Evolutionary conservation across 2,888 invertebrate species (phyloP).

Genomic region (Trissonchulus sp.): DNA sequence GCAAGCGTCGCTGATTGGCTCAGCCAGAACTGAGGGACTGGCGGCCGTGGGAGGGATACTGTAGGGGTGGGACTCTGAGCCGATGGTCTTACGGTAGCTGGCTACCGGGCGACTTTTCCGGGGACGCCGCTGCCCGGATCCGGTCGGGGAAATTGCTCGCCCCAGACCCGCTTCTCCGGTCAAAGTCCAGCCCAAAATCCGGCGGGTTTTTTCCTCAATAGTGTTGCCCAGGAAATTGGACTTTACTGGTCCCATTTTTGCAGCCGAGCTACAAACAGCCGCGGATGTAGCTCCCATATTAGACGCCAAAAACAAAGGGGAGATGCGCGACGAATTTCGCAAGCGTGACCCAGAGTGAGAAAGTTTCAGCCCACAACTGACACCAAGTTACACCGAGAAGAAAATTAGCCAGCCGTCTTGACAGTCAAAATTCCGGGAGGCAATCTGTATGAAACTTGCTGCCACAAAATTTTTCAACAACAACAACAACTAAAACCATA

Average conservation of each 20-base stretch:
- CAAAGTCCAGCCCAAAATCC: slow-evolving; percentile 27
- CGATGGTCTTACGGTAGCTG: not conserved
- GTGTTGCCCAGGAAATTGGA: slow-evolving; percentile 26
- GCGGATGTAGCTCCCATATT: not conserved
- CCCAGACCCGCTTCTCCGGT: not conserved
- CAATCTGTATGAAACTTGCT: no score
- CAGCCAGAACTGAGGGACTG: not conserved
- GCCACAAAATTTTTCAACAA: no score
- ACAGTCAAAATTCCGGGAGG: no score
- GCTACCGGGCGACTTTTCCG: not conserved
- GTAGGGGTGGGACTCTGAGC: slow-evolving; percentile 3
- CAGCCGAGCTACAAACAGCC: not conserved
- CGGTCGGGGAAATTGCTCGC: not conserved
- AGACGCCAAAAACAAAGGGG: no score
- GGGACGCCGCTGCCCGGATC: not conserved
- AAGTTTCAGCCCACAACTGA: no score
- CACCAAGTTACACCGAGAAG: no score
- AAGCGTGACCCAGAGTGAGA: no score
- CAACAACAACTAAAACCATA: no score
- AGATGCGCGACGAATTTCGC: no score
- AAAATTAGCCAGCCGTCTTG: no score
- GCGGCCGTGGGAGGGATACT: slow-evolving; percentile 1
- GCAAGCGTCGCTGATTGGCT: not conserved
- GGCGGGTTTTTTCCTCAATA: slow-evolving; percentile 28
- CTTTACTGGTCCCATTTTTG: not conserved